phyloP scores from a whole-genome alignment of 2,888 invertebrate genomes.

The Amblyjoppa fuscipennis region DNA sequence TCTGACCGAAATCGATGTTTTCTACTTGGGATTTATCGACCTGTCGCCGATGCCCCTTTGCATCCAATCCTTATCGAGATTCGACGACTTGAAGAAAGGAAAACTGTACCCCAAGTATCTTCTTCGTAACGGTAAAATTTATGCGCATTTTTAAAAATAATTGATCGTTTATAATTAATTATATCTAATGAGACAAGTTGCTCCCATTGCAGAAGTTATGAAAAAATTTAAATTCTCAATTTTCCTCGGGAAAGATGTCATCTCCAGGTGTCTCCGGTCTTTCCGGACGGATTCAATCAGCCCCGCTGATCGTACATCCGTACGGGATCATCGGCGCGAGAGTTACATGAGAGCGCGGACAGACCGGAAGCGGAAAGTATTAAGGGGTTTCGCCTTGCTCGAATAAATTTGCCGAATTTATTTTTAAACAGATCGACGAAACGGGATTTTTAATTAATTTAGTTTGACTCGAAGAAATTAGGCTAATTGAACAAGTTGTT shows the following conservation, averaged over 20 bases:
- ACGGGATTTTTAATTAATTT: too few relatives aligned
- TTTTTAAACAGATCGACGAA: too few relatives aligned
- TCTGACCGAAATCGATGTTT: not conserved
- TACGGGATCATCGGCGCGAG: slow-evolving; percentile 41
- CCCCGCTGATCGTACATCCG: slow-evolving; percentile 27
- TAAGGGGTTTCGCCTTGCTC: too few relatives aligned
- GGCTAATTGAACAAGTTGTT: too few relatives aligned
- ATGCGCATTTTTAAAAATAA: not conserved
- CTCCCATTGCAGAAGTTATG: too few relatives aligned
- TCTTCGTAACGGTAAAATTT: not conserved
- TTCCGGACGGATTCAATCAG: slow-evolving; percentile 46
- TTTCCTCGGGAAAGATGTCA: not conserved
- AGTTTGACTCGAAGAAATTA: too few relatives aligned
- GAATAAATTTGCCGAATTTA: too few relatives aligned
- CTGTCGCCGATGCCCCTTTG: not conserved
- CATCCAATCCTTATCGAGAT: not conserved
- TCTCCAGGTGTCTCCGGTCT: not conserved
- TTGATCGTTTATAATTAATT: too few relatives aligned
- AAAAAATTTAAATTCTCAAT: not conserved
- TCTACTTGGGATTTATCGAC: not conserved
- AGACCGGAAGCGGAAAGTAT: slow-evolving; percentile 59
- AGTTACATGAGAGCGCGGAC: slow-evolving; percentile 36
- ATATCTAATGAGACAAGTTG: too few relatives aligned
- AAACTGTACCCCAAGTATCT: not conserved
- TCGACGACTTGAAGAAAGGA: not conserved